Evolutionary conservation across 2,888 invertebrate species (phyloP), one percentile per base, ranked within the genome.

Genomic region (Timema cristinae): DNA sequence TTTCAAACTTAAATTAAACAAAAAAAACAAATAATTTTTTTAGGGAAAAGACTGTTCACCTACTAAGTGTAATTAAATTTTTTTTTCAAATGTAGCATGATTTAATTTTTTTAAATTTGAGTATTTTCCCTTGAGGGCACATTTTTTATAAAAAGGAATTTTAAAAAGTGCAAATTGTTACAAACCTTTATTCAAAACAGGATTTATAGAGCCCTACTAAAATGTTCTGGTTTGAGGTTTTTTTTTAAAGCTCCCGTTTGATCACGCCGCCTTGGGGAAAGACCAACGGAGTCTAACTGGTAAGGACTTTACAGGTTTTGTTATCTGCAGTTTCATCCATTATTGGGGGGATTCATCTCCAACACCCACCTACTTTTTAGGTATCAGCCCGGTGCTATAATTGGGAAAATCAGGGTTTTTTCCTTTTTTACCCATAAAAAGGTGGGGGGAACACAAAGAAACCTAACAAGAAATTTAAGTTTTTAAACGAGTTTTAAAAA

Each of bases 361-460:
- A 83, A 88, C 0, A 86, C 91, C 47, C n/a, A 83, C 87, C 8
- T 85, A 82, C 71, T 83, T 91, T 70, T 84, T 89, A 77, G 82
- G 78, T 78, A 47, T 84, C 82, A 68, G 84, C 87, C n/a, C 85
- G 85, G 6, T 79, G 85, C 88, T 16, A 77, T 91, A 48, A 86
- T 87, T 66, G n/a, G 91, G 91, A 47, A 83, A 90, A 72, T 81
- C 84, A 7, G 83, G 88, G 0, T 84, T 91, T 68, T 81, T 82
- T 2, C 47, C 86, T 54, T 63, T 63, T 61, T 71, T 77, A 8
- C 73, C 76, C 4, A 54, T 77, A n/a, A 10, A 77, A 78, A 72
- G 74, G 78, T 78, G n/a, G 70, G 76, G 77, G 75, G 32, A 32
- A 32, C 32, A 32, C 32, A 15, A 54, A 15, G n/a, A 2, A 2